Evolutionary conservation across 2,113 vertebrate species (phyloP), one percentile per base, ranked within the genome.

Genomic region (Grus americana): DNA sequence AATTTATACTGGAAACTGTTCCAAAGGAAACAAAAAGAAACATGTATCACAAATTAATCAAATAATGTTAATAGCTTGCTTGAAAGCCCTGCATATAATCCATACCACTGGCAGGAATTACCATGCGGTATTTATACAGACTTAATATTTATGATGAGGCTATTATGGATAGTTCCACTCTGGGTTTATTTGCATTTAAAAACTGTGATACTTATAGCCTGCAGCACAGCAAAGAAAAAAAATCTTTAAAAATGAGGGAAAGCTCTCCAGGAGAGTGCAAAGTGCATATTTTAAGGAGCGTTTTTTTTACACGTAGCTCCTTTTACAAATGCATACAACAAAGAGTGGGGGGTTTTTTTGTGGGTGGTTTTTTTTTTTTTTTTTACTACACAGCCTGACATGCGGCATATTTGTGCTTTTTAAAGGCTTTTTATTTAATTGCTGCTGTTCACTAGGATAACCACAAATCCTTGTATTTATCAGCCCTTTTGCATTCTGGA

Each of bases 231-330:
- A 75, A 82, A 93, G 47, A 65, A 78, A 85, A 85, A 65, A 44
- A 58, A 40, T 61, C 91, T 85, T 80, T 72, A 92, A 93, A 95
- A 97, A 73, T 11, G 38, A 92, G 65, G 63, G 76, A 85, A 94
- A 87, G 71, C 57, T 93, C 92, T 95, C 92, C 67, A 75, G 65
- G 92, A 91, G 92, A 94, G 92, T 79, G 79, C 90, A 98, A 98
- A 98, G 98, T 98, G 98, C 98, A 15, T 96, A 63, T 86, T 95
- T 97, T 88, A n/a, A 90, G 97, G 97, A 98, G 98, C 98, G 97
- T 97, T 95, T 92, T 92, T 36, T 61, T 42, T 55, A 5, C 15
- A 58, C 1, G 1, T 85, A 65, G 86, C 66, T 88, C 38, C 52
- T 93, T 90, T 92, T 85, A 90, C 50, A 90, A 79, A 73, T 10